Conservation (phyloP, 2,888 invertebrate species). For the Megamerina dolium region DNA sequence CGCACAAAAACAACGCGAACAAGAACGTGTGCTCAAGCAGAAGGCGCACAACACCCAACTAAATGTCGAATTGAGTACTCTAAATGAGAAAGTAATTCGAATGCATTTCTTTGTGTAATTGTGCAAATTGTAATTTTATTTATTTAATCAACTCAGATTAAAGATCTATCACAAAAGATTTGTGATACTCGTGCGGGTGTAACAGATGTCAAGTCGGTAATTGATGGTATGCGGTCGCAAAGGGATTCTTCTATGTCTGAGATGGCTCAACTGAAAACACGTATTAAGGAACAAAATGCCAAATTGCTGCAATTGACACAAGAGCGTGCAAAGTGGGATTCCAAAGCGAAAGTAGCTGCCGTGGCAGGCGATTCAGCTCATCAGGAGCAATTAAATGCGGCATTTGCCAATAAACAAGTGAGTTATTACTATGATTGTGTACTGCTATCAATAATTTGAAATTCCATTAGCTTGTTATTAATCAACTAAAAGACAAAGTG, state of each 20-base stretch:
- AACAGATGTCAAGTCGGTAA: slow-evolving; percentile 87
- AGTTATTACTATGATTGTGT: slow-evolving; percentile 2
- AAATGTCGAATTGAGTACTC: slow-evolving; percentile 67
- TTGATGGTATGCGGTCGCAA: slow-evolving; percentile 91
- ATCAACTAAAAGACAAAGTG: slow-evolving; percentile 64
- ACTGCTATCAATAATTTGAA: neutral
- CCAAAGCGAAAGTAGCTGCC: slow-evolving; percentile 53
- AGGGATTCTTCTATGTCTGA: slow-evolving; percentile 85
- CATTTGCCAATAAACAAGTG: slow-evolving; percentile 59
- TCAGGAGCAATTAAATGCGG: slow-evolving; percentile 57
- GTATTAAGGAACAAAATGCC: slow-evolving; percentile 79
- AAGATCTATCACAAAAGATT: slow-evolving; percentile 74
- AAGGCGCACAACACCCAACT: slow-evolving; percentile 84
- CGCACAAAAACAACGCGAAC: slow-evolving; percentile 76
- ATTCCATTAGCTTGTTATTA: slow-evolving; percentile 57
- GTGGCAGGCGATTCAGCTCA: slow-evolving; percentile 45
- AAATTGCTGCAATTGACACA: slow-evolving; percentile 73
- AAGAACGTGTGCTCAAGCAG: slow-evolving; percentile 74
- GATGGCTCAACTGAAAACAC: slow-evolving; percentile 74
- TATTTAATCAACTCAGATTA: slow-evolving; percentile 53
- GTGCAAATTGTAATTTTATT: no score
- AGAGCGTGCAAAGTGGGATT: slow-evolving; percentile 74
- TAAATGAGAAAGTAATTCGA: slow-evolving; percentile 45
- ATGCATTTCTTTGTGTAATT: neutral
- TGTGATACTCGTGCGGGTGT: slow-evolving; percentile 80